Base-by-base conservation (phyloP, 2,113 vertebrate species). In the Crypturellus undulatus region DNA sequence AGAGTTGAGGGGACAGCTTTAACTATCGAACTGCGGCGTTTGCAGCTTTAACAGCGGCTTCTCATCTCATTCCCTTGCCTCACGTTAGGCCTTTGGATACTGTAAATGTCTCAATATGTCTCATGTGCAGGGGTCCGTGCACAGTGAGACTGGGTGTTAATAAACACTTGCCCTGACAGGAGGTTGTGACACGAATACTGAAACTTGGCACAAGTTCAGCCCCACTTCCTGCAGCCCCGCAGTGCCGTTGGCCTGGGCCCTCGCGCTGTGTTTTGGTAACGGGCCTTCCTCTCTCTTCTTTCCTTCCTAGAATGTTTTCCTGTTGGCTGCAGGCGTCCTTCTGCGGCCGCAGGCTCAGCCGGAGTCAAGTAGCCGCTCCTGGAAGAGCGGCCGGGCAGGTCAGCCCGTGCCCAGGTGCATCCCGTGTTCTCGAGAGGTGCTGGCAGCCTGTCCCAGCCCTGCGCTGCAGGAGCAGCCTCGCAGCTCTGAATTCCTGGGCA, bases 41-140 rank as follows among this genome's bases (percentile, higher is more conserved):
- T 84, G 26, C 45, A 26, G 54, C 64, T 91, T 94, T 59, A 34
- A 26, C 56, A 34, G 5, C 43, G 75, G 72, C 38, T 91, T 88
- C 78, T 88, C 15, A 7, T 90, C 85, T 92, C 71, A 75, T 80
- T 85, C 90, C 56, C 3, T 68, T 47, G 85, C 82, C 60, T 92
- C 67, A 4, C 75, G 89, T 79, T 69, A 89, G 79, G 79, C 70
- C 30, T 79, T 84, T 51, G 0, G 6, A 17, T 92, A 64, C 32
- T 89, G 79, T 92, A 86, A 94, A 86, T 79, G 86, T 10, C n/a
- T 79, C 95, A 96, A 89, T 88, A 9, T 93, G 12, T 79, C 80
- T 88, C 79, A 72, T 68, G 85, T 95, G 93, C 69, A 30, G 85
- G 85, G 51, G 38, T 84, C 90, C 84, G 82, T 93, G 71, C 2